Conservation (phyloP, 2,888 invertebrate genomes). For the Leptothorax acervorum region DNA sequence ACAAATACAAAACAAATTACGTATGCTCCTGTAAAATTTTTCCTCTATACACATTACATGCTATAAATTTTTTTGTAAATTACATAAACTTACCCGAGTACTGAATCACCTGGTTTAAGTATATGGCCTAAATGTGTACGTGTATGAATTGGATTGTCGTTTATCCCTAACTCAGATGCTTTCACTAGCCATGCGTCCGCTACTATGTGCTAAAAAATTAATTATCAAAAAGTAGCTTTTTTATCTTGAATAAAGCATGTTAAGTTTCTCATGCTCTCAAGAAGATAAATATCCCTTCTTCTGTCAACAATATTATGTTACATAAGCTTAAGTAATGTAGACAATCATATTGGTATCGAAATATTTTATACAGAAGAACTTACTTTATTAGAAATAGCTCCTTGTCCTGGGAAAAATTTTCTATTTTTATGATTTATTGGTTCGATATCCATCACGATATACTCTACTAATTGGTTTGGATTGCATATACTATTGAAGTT, state of each 20-base stretch:
- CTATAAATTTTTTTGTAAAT: slow-evolving; percentile 38
- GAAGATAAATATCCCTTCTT: neutral
- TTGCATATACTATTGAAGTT: slow-evolving; percentile 96
- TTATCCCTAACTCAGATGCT: slow-evolving; percentile 94
- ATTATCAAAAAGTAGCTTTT: neutral
- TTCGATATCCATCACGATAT: slow-evolving; percentile 97
- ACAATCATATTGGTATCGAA: slow-evolving; percentile 10
- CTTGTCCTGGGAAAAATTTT: slow-evolving; percentile 94
- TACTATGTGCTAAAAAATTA: slow-evolving; percentile 89
- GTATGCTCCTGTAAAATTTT: neutral
- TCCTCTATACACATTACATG: neutral
- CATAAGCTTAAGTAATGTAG: neutral
- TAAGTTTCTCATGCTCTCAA: neutral
- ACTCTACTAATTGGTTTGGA: slow-evolving; percentile 96
- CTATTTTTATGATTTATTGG: slow-evolving; percentile 91
- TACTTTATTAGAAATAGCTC: slow-evolving; percentile 92
- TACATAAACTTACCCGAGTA: slow-evolving; percentile 90
- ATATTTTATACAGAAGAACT: slow-evolving; percentile 28
- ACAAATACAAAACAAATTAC: neutral
- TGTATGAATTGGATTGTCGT: slow-evolving; percentile 93
- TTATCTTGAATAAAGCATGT: neutral
- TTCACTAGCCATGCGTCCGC: slow-evolving; percentile 98
- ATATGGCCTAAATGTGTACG: slow-evolving; percentile 98
- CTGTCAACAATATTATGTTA: neutral
- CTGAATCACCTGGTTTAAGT: slow-evolving; percentile 96